Evolutionary conservation across 1,140 invertebrate genomes (phyloP).

Genomic region (Drosophila teissieri): DNA sequence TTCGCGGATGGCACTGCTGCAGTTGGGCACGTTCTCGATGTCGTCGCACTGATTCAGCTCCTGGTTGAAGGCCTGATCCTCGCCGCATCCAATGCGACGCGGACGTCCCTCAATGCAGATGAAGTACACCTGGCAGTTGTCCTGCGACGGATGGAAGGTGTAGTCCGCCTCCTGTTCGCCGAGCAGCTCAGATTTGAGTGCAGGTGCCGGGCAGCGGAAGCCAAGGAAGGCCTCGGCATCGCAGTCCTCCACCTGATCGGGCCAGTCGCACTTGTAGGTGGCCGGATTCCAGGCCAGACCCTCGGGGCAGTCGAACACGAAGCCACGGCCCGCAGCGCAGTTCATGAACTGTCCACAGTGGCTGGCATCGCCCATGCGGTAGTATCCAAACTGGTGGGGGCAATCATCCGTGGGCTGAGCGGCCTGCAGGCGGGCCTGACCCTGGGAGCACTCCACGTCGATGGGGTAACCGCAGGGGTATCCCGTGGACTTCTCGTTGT

Average conservation of each 20-base stretch:
- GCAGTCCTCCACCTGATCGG: constrained; percentile 91
- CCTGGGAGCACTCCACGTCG: constrained; percentile 91
- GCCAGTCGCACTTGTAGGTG: constrained; percentile 93
- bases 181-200: constrained; percentile 82
- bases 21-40: constrained; percentile 91
- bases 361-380: constrained; percentile 88
- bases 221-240: constrained; percentile 90
- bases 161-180: constrained; percentile 85
- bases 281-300: constrained; percentile 93
- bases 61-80: constrained; percentile 92
- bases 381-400: constrained; percentile 94
- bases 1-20: constrained; percentile 84
- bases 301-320: constrained; percentile 88
- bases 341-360: constrained; percentile 94
- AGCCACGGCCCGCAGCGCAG: constrained; percentile 90
- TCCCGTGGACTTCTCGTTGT: constrained; percentile 90
- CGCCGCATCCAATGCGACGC: constrained; percentile 89
- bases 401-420: constrained; percentile 89
- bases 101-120: constrained; percentile 91
- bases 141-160: constrained; percentile 86
- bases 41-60: constrained; percentile 90
- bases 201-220: constrained; percentile 88
- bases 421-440: constrained; percentile 86
- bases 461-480: constrained; percentile 94
- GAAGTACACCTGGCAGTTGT: constrained; percentile 92